A percentile compares a stretch with the other conserved stretches of the same genome.
Evolutionary conservation across 2,888 invertebrate species (phyloP).

Genomic region (Mesochorus sp.): DNA sequence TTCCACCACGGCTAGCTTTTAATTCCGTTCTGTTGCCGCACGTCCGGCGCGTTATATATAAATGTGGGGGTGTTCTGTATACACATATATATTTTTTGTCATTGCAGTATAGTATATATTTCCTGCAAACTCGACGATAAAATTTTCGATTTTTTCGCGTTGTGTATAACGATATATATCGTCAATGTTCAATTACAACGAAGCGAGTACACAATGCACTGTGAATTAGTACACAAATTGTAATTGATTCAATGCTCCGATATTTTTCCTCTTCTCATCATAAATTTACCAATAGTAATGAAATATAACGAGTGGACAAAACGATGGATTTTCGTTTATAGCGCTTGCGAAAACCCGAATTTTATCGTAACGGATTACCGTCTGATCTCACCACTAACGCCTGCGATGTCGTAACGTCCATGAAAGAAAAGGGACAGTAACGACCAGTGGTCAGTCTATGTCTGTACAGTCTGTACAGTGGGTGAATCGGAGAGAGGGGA

Average conservation of each 20-base stretch:
- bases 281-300: no score
- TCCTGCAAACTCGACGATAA: constrained; percentile 19
- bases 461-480: neutral
- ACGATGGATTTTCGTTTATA: no score
- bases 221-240: neutral
- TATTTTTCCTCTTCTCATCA: no score
- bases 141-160: constrained; percentile 28
- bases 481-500: constrained; percentile 14
- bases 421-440: constrained; percentile 24
- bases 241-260: no score
- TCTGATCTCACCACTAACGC: constrained; percentile 64
- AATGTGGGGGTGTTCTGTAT: no score
- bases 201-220: neutral
- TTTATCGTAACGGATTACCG: constrained; percentile 72
- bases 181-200: neutral
- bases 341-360: constrained; percentile 69
- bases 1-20: constrained; percentile 56
- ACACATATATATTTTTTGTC: neutral
- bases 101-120: neutral
- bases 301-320: no score
- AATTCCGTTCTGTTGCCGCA: constrained; percentile 56
- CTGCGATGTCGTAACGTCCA: constrained; percentile 60
- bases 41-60: constrained; percentile 34
- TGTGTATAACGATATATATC: no score
- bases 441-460: constrained; percentile 29